Base-by-base conservation (phyloP, 2,888 invertebrate genomes). In the Eupsilia transversa region DNA sequence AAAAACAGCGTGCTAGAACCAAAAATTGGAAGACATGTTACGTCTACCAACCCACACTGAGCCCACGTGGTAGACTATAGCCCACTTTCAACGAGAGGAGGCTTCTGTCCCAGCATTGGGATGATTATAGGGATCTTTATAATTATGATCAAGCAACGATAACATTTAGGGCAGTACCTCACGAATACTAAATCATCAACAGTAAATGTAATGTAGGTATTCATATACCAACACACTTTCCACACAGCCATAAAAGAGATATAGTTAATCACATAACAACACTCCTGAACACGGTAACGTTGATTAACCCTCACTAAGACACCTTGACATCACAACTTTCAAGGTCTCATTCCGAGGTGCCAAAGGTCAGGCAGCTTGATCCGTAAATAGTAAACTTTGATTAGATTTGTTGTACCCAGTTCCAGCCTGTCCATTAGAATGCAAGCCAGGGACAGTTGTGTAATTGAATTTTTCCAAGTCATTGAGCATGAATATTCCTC, bases 401-500 rank as follows among this genome's bases (percentile, higher is more conserved):
- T 92, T 92, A 90, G 89, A 89, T 91, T 91, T 89, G 90, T 89
- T 86, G 80, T 82, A 73, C 83, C 77, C 84, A 80, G 80, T 85
- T 87, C 81, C 85, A 77, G 80, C 69, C 82, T 86, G 86, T 89
- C 91, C 85, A 93, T 94, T 93, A 92, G 88, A 92, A 93, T 93
- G 91, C 93, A 90, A 83, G 80, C 83, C 79, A 85, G 83, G 89
- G 92, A 92, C 91, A 90, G 85, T 88, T 86, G 86, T 88, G 90
- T 92, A 93, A 94, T 94, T 93, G 94, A 93, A 92, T 94, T 90
- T 92, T 92, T 93, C 90, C 92, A 89, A 92, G 88, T 91, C 93
- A 93, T 90, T 88, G 91, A 82, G 82, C 89, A 81, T 79, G 74
- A 82, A 78, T 86, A 88, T 89, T 89, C 86, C 87, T 76, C 79